Evolutionary conservation across 1,140 invertebrate species (phyloP).

Genomic region (Brachystomella parvula): DNA sequence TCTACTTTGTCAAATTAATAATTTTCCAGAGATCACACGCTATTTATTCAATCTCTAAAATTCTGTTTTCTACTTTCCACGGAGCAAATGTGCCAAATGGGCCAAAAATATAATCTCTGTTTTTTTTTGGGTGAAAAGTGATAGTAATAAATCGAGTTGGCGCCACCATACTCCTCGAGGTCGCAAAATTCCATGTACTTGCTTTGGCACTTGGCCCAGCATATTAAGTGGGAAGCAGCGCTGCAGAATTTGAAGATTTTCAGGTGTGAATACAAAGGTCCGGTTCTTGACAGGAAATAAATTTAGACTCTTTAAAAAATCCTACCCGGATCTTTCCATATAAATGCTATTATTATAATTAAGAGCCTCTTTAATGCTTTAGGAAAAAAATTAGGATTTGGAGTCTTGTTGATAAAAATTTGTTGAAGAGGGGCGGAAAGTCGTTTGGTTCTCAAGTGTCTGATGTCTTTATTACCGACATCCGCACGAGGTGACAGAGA

Average conservation of each 20-base stretch:
- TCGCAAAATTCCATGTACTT: neutral
- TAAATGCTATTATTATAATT: no score
- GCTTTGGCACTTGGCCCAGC: neutral
- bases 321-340: no score
- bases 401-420: neutral
- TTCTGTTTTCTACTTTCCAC: neutral
- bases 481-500: slow-evolving; percentile 46
- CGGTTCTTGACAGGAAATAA: no score
- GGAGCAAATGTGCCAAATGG: neutral
- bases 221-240: neutral
- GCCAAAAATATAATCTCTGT: neutral
- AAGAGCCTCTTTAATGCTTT: no score
- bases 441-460: neutral
- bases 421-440: neutral
- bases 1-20: no score
- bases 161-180: neutral
- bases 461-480: slow-evolving; percentile 41
- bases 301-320: no score
- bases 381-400: no score
- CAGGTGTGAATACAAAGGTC: no score
- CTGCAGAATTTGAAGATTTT: no score
- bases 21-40: no score
- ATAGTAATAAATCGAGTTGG: neutral
- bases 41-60: no score
- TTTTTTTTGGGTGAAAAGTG: neutral